These are phyloP conservation scores for Drosophila lini DNA, from an alignment of 1,140 invertebrate genomes.

Conservation along the genomic window DNA sequence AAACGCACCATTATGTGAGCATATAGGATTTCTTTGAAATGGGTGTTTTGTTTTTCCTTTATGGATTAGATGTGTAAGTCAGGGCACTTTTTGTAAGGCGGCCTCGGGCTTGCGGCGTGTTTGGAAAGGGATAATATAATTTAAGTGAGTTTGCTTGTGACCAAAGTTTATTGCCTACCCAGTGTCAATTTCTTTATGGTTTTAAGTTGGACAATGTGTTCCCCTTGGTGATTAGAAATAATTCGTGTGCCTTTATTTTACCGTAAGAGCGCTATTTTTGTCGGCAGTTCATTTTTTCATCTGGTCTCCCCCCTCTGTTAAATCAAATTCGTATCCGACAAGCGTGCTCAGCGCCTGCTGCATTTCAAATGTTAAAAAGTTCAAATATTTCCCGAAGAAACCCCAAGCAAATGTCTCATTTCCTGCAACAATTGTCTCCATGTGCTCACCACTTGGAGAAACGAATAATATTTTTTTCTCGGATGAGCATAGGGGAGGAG, in stretches of 20 bases:
- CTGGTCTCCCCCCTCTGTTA: slow-evolving; percentile 2
- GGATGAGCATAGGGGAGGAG: slow-evolving; percentile 23
- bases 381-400: slow-evolving; percentile 66
- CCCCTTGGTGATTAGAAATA: slow-evolving; percentile 9
- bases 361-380: slow-evolving; percentile 82
- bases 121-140: slow-evolving; percentile 65
- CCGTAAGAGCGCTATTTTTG: slow-evolving; percentile 67
- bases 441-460: slow-evolving; percentile 60
- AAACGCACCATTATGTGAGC: slow-evolving; percentile 61
- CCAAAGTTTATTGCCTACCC: slow-evolving; percentile 23
- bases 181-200: slow-evolving; percentile 9
- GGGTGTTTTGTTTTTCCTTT: slow-evolving; percentile 34
- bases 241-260: slow-evolving; percentile 2
- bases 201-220: slow-evolving; percentile 10
- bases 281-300: slow-evolving; percentile 73
- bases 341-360: slow-evolving; percentile 71
- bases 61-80: slow-evolving; percentile 29
- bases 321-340: slow-evolving; percentile 36
- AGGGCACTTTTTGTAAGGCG: slow-evolving; percentile 5
- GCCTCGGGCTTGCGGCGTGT: slow-evolving; percentile 10
- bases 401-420: slow-evolving; percentile 77
- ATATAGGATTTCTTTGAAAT: slow-evolving; percentile 44
- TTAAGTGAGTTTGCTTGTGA: slow-evolving; percentile 68
- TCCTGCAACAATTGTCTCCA: slow-evolving; percentile 78
- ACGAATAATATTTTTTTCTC: slow-evolving; percentile 60